These are phyloP conservation scores for Aplodontia rufa DNA, from an alignment of 2,113 vertebrate species.

Conservation along the genomic window DNA sequence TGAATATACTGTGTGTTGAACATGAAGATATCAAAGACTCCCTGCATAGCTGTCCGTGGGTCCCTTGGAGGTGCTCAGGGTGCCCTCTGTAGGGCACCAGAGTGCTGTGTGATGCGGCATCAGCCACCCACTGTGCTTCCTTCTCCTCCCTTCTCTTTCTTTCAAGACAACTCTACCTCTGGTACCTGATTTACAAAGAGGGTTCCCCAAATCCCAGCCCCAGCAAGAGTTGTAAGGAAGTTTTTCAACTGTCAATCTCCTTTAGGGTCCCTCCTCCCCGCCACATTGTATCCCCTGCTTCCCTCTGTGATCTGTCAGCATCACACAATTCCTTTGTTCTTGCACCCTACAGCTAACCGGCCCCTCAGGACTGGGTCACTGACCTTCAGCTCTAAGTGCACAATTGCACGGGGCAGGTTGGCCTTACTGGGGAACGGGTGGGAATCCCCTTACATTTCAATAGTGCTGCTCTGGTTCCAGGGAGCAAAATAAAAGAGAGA, in stretches of 20 bases:
- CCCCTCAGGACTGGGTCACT: not conserved
- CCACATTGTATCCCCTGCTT: not conserved
- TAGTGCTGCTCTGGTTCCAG: not conserved
- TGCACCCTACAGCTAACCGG: not conserved
- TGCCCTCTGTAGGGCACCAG: not conserved
- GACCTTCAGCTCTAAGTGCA: not conserved
- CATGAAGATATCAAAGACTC: not conserved
- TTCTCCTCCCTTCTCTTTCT: not conserved
- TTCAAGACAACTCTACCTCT: not conserved
- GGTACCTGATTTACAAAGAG: not conserved
- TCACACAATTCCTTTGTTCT: not conserved
- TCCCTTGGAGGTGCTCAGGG: not conserved
- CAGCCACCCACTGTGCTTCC: not conserved
- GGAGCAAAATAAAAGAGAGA: not conserved
- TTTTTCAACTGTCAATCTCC: not conserved
- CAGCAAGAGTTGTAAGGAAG: not conserved
- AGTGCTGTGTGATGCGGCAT: not conserved
- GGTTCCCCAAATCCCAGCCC: not conserved
- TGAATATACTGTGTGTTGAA: not conserved
- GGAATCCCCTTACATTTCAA: not conserved
- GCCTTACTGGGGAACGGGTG: not conserved
- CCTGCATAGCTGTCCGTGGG: not conserved
- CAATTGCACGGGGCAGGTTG: not conserved
- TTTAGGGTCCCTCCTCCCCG: not conserved
- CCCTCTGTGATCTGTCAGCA: not conserved